Evolutionary conservation across 23 tunicate species (phyloP).

Genomic region (Trididemnum clinides): DNA sequence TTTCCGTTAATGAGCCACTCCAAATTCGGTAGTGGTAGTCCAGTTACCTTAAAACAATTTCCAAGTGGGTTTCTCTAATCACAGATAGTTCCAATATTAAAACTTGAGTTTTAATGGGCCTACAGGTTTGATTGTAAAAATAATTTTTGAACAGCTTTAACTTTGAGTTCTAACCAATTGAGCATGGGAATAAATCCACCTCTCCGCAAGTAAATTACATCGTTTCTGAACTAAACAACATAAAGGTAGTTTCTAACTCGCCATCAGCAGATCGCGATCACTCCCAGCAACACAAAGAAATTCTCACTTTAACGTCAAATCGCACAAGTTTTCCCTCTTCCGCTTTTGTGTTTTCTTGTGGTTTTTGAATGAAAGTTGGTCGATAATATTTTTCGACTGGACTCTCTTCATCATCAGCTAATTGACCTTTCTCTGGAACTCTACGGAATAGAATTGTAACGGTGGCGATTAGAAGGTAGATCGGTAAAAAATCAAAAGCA

Average conservation of each 20-base stretch:
- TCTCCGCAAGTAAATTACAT: no score
- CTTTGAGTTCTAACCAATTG: no score
- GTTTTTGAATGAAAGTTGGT: conserved; percentile 90
- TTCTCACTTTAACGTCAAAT: conserved; percentile 79
- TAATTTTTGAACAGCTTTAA: neutral
- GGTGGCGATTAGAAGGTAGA: no score
- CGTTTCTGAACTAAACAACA: no score
- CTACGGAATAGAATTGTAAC: no score
- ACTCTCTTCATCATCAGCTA: conserved; percentile 93
- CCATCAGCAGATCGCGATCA: no score
- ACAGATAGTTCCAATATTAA: no score
- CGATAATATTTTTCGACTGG: conserved; percentile 92
- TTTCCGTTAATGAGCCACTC: conserved; percentile 84
- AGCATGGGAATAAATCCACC: no score
- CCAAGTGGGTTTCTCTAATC: no score
- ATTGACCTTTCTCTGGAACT: conserved; percentile 77
- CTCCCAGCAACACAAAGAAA: no score
- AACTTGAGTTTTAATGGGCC: neutral
- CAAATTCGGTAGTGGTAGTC: conserved; percentile 77
- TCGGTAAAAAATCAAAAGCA: no score
- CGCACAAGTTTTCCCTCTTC: conserved; percentile 92
- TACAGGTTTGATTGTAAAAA: neutral
- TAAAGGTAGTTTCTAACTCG: no score
- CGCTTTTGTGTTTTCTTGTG: conserved; percentile 59
- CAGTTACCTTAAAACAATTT: conserved; percentile 77